These are phyloP conservation scores for Catocala fraxini DNA, from an alignment of 2,888 invertebrate genomes.

Conservation along the genomic window DNA sequence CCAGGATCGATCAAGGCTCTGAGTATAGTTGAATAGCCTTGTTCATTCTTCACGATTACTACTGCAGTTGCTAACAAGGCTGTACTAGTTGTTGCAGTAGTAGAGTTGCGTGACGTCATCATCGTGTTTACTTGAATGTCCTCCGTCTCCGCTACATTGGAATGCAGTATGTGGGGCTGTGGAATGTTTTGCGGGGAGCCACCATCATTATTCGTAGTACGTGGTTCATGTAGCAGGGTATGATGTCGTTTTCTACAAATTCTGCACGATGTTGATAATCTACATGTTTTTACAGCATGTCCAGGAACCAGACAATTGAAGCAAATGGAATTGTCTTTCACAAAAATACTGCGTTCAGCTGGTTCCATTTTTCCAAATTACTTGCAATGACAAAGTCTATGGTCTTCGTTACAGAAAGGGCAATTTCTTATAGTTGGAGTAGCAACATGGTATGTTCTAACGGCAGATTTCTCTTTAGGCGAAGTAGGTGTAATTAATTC, in stretches of 20 bases:
- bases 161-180: no score
- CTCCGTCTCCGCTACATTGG: no score
- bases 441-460: slow-evolving; percentile 3
- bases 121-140: no score
- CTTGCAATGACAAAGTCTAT: slow-evolving; percentile 4
- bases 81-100: no score
- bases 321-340: slow-evolving; percentile 3
- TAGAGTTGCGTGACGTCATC: no score
- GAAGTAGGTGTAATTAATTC: neutral
- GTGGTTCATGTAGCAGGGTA: slow-evolving; percentile 10
- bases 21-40: no score
- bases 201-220: no score
- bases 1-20: no score
- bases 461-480: neutral
- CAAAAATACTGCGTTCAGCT: neutral
- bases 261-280: neutral
- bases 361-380: slow-evolving; percentile 7
- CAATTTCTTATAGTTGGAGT: slow-evolving; percentile 3
- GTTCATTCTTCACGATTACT: no score
- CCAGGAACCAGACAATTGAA: slow-evolving; percentile 12
- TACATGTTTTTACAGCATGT: slow-evolving; percentile 11
- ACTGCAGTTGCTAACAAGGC: no score
- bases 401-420: slow-evolving; percentile 3
- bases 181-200: no score
- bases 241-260: slow-evolving; percentile 11